Evolutionary conservation across 2,113 vertebrate genomes (phyloP).

Genomic region (Indicator indicator): DNA sequence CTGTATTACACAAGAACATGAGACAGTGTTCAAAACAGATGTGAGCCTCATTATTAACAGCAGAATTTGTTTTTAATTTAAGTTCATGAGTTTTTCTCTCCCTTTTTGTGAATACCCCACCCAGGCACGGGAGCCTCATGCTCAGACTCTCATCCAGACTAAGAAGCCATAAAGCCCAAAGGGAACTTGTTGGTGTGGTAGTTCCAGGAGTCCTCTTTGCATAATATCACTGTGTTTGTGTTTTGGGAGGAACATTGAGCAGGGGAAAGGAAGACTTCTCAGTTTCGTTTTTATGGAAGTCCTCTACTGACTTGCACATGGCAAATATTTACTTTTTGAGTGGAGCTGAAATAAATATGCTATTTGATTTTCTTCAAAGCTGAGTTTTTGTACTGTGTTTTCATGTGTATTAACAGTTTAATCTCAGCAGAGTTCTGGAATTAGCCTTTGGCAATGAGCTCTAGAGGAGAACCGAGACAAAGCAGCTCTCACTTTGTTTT

Average conservation of each 20-base stretch:
- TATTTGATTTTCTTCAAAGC: background rate
- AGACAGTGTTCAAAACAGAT: slow-evolving; percentile 30
- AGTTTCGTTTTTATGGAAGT: background rate
- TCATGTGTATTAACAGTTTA: background rate
- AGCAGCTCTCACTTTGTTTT: background rate
- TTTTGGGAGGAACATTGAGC: background rate
- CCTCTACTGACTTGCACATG: background rate
- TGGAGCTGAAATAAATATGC: background rate
- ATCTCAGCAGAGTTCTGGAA: background rate
- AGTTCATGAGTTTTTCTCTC: background rate
- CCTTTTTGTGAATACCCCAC: background rate
- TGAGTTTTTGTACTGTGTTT: background rate
- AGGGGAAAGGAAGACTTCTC: background rate
- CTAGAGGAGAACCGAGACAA: background rate
- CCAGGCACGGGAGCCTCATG: background rate
- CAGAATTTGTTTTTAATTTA: slow-evolving; percentile 45
- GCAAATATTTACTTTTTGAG: background rate
- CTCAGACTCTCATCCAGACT: background rate
- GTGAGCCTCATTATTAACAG: background rate
- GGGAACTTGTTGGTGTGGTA: background rate
- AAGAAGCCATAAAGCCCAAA: background rate
- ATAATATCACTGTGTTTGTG: background rate
- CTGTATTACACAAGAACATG: slow-evolving; percentile 35
- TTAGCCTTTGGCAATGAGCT: background rate
- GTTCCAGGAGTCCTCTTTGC: background rate